phyloP scores from a whole-genome alignment of 2,888 invertebrate genomes.

The Venusia cambrica region DNA sequence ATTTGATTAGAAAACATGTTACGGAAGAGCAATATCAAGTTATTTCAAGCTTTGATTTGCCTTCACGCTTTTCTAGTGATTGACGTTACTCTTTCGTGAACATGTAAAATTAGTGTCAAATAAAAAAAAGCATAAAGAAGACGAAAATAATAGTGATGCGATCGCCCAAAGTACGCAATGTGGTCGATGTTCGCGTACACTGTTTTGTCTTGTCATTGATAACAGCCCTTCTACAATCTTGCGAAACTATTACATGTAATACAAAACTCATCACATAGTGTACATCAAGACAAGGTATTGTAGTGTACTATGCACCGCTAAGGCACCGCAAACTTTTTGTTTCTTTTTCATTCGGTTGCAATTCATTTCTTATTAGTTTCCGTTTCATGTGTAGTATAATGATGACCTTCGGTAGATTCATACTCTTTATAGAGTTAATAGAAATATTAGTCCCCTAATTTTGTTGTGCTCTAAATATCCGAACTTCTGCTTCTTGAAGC shows the following conservation, averaged over 20 bases:
- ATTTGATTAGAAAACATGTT: conserved; percentile 6
- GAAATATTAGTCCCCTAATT: conserved; percentile 21
- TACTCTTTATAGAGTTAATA: conserved; percentile 15
- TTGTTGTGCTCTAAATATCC: conserved; percentile 17
- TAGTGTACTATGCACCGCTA: conserved; percentile 64
- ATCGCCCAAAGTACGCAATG: conserved; percentile 46
- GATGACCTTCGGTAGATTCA: too few relatives aligned
- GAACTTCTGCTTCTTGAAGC: conserved; percentile 58
- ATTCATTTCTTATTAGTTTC: too few relatives aligned
- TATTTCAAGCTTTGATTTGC: conserved; percentile 36
- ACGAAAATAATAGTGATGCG: conserved; percentile 47
- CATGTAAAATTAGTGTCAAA: too few relatives aligned
- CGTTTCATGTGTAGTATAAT: too few relatives aligned
- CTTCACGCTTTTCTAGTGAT: conserved; percentile 40
- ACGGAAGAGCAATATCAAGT: conserved; percentile 33
- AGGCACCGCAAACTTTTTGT: conserved; percentile 63
- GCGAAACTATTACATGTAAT: conserved; percentile 13
- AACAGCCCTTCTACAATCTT: conserved; percentile 2
- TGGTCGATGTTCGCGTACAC: conserved; percentile 67
- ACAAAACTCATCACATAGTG: conserved; percentile 9
- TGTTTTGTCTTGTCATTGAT: conserved; percentile 56
- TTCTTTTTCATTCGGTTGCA: conserved; percentile 59
- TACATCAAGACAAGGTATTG: conserved; percentile 56
- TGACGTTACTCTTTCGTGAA: conserved; percentile 36
- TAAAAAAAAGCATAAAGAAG: too few relatives aligned